These are phyloP conservation scores for Lacerta viridis DNA, from an alignment of 2,797 vertebrate species.

Conservation along the genomic window DNA sequence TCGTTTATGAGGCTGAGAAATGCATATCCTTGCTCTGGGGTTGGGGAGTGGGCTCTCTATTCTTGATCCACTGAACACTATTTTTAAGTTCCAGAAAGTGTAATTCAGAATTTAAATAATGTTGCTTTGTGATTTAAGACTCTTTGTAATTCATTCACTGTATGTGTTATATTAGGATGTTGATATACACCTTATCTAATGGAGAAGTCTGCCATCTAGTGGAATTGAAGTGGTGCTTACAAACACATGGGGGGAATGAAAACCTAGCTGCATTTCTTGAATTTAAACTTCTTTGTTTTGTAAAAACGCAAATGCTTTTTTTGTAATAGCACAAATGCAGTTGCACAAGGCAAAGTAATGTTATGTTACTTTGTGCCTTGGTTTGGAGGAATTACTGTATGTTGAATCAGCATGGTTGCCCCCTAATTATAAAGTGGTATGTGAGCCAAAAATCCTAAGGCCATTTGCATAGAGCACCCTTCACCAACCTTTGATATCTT, in stretches of 20 bases:
- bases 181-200: neutral
- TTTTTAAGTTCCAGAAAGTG: neutral
- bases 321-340: neutral
- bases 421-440: too few species aligned
- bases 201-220: neutral
- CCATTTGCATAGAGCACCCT: too few species aligned
- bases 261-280: neutral
- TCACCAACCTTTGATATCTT: too few species aligned
- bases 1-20: too few species aligned
- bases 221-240: neutral
- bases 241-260: neutral
- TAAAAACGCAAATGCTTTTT: neutral
- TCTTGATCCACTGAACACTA: neutral
- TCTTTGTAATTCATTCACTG: neutral
- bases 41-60: neutral
- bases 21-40: too few species aligned
- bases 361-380: neutral
- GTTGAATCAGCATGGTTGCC: neutral
- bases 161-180: neutral
- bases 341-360: neutral
- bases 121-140: neutral
- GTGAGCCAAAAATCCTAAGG: neutral
- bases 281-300: neutral
- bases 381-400: neutral
- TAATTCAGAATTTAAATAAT: neutral